Evolutionary conservation across 2,113 vertebrate species (phyloP).

Genomic region (Apodemus speciosus): DNA sequence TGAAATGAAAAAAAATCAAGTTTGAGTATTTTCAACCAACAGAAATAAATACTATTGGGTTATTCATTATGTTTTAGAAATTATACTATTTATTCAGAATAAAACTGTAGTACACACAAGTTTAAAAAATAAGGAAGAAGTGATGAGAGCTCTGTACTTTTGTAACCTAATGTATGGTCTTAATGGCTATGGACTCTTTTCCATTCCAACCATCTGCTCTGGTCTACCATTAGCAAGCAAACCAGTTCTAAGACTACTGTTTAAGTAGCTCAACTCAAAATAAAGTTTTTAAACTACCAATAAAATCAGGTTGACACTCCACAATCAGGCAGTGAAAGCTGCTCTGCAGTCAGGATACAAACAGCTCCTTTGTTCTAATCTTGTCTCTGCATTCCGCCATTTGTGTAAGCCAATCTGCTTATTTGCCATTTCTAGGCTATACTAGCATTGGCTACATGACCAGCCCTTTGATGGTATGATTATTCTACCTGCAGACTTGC

Average conservation of each 20-base stretch:
- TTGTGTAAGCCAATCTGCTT: background rate
- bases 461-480: background rate
- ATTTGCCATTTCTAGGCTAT: background rate
- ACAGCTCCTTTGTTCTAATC: background rate
- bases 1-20: conserved; percentile 30
- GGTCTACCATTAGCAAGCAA: background rate
- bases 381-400: background rate
- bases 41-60: background rate
- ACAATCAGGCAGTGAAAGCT: background rate
- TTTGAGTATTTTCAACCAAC: background rate
- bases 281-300: background rate
- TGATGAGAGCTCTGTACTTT: background rate
- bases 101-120: background rate
- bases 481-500: background rate
- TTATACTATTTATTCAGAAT: conserved; percentile 23
- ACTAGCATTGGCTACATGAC: background rate
- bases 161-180: background rate
- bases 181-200: background rate
- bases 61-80: background rate
- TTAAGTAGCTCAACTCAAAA: background rate
- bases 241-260: background rate
- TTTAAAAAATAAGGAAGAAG: background rate
- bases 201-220: background rate
- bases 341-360: background rate
- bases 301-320: background rate